These are phyloP conservation scores for Drosophila aff. DNA, from an alignment of 1,140 invertebrate species.

Conservation along the genomic window DNA sequence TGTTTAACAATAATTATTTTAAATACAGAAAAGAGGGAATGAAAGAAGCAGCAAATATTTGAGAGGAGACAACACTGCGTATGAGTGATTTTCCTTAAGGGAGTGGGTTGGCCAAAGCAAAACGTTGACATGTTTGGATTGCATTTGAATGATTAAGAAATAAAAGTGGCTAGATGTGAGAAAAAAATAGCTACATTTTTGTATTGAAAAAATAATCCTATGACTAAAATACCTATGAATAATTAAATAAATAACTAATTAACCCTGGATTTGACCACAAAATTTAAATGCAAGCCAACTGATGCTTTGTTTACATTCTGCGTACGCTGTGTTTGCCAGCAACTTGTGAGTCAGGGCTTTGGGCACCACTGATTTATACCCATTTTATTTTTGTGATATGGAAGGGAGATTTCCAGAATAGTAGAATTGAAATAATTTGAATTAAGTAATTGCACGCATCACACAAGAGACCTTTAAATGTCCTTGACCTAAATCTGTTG, in stretches of 20 bases:
- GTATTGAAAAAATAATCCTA: background rate
- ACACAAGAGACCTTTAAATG: background rate
- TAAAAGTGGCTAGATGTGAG: background rate
- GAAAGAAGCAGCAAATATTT: background rate
- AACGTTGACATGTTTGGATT: background rate
- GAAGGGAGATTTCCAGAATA: too few relatives aligned
- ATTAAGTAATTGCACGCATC: background rate
- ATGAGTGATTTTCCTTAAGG: background rate
- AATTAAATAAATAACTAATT: background rate
- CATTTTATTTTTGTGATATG: too few relatives aligned
- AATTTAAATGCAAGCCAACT: too few relatives aligned
- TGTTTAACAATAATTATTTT: background rate
- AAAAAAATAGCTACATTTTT: background rate
- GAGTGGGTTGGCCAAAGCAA: background rate
- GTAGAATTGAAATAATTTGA: background rate
- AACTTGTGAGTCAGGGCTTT: too few relatives aligned
- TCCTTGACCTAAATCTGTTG: background rate
- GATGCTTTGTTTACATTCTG: too few relatives aligned
- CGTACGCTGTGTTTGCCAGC: too few relatives aligned
- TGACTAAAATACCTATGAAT: background rate
- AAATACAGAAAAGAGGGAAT: background rate
- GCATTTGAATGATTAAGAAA: background rate
- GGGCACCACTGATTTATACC: too few relatives aligned
- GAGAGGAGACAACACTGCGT: background rate
- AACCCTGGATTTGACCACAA: background rate